These are phyloP conservation scores for Hyposoter dolosus DNA, from an alignment of 2,888 invertebrate species.

Conservation along the genomic window DNA sequence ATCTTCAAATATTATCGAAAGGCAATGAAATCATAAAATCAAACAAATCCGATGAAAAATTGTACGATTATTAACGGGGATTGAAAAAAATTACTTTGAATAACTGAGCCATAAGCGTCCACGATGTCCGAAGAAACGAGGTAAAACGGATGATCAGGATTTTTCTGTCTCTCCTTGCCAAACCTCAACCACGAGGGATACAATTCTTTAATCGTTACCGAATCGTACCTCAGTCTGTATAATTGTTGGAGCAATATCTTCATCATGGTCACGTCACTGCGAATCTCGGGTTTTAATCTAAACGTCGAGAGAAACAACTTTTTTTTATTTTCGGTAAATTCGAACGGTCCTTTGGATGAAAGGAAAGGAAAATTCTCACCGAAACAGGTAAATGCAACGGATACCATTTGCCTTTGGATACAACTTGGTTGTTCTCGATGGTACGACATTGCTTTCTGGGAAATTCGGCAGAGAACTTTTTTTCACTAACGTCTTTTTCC, in stretches of 20 bases:
- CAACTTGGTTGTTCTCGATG: neutral
- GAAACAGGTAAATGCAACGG: constrained; percentile 34
- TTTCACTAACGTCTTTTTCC: neutral
- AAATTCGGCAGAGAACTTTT: neutral
- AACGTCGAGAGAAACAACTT: neutral
- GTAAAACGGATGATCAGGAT: constrained; percentile 1
- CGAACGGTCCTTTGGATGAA: neutral
- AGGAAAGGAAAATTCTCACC: neutral
- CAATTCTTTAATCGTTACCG: neutral
- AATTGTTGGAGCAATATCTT: constrained; percentile 50
- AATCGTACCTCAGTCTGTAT: constrained; percentile 10
- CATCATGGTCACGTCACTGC: neutral
- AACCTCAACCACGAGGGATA: constrained; percentile 13
- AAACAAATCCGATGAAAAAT: neutral
- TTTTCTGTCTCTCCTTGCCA: neutral
- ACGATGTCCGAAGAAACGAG: constrained; percentile 54
- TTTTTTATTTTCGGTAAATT: neutral
- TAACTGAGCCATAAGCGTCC: constrained; percentile 61
- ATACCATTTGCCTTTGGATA: constrained; percentile 46
- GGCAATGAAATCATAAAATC: neutral
- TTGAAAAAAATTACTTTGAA: constrained; percentile 46
- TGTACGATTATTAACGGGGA: neutral
- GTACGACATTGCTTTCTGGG: neutral
- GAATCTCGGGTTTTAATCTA: neutral
- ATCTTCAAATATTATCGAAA: neutral